Evolutionary conservation across 2,113 vertebrate genomes (phyloP).

Genomic region (Climacteris rufus): DNA sequence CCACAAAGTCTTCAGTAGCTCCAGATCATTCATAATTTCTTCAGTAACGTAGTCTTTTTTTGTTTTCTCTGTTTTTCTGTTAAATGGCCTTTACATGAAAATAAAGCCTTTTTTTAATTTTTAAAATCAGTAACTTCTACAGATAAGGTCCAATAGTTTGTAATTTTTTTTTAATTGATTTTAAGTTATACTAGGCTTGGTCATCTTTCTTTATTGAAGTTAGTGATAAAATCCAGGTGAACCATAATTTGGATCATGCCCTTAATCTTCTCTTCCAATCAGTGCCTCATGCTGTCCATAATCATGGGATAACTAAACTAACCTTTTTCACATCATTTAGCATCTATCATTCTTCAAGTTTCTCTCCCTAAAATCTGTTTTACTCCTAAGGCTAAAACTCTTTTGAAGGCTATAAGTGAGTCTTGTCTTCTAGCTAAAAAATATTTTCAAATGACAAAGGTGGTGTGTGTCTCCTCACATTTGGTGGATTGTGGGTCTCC

Average conservation of each 20-base stretch:
- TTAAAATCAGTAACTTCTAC: background rate
- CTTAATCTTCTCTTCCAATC: background rate
- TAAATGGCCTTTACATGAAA: background rate
- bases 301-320: background rate
- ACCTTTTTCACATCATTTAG: background rate
- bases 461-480: background rate
- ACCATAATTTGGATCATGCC: background rate
- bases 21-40: background rate
- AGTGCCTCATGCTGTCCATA: background rate
- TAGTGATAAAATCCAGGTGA: background rate
- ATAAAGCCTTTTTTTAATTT: background rate
- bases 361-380: background rate
- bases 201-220: background rate
- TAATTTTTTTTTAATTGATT: background rate
- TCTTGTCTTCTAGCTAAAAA: background rate
- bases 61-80: background rate
- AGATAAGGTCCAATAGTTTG: background rate
- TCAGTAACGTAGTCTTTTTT: background rate
- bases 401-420: background rate
- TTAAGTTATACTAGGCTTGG: accelerated
- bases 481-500: background rate
- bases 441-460: background rate
- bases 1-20: background rate
- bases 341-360: background rate
- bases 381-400: background rate